Evolutionary conservation across 1,140 invertebrate species (phyloP), one percentile per base, ranked within the genome.

Genomic region (Diorhabda sublineata): DNA sequence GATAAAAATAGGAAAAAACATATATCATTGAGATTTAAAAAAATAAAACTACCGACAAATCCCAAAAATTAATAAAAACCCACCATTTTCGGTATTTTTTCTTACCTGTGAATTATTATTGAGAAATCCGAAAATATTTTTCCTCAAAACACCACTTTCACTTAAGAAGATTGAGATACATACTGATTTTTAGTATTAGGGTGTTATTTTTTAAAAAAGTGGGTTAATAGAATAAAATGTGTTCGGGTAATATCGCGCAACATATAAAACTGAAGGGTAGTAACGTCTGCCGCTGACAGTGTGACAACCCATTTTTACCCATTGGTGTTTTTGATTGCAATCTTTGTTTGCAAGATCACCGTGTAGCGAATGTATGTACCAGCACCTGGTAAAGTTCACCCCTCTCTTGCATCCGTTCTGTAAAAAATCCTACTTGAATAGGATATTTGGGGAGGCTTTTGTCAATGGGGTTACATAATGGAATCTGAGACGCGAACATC

Each of bases 401-500:
- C 73, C 74, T 75, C 74, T 74, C 74, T 69, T 69, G 62, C 68
- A 73, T 71, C 69, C 72, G 66, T 71, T 71, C 70, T 67, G 69
- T 72, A 70, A 75, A 75, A 75, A 75, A 75, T 74, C 73, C 74
- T 71, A 73, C 68, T 74, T 71, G 71, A 74, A 75, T 72, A 70
- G 72, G 66, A 75, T 73, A 75, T 75, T 72, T 73, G 70, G 74
- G 73, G 74, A 72, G 68, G 70, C 64, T 72, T 71, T 66, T 72
- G 71, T 74, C 72, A 75, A 75, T 75, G 74, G 74, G 74, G 74
- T 75, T 73, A 72, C 71, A 75, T 75, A 75, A 75, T 75, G 74
- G 74, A 75, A 75, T 75, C 74, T 75, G 74, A 75, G 74, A 75
- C 74, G 72, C 67, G 66, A 67, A 67, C 11, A 67, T 67, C 69